Percentiles rank a stretch among this genome's conserved stretches.
Evolutionary conservation across 2,888 invertebrate species (phyloP).

Genomic region (Escarpia spicata): DNA sequence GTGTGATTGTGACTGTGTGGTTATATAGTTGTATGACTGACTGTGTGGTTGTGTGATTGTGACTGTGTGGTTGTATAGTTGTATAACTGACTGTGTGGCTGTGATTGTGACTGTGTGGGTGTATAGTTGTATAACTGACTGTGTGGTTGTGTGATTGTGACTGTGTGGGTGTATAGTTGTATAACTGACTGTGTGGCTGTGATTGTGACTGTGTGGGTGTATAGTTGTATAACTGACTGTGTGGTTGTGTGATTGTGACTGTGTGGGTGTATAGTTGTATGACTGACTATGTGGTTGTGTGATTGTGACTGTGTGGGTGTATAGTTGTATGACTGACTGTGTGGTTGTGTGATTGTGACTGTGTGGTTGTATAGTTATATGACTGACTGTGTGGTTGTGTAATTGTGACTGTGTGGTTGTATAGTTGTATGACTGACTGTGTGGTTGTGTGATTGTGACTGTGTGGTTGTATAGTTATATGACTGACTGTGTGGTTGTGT

Average conservation of each 20-base stretch:
- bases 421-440: not conserved
- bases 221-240: too few relatives aligned
- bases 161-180: not conserved
- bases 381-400: slow-evolving; percentile 39
- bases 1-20: not conserved
- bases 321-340: not conserved
- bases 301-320: not conserved
- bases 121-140: not conserved
- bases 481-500: not conserved
- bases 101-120: too few relatives aligned
- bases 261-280: not conserved
- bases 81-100: not conserved
- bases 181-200: not conserved
- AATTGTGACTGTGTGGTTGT: not conserved
- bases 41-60: not conserved
- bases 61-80: not conserved
- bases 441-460: not conserved
- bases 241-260: too few relatives aligned
- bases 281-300: not conserved
- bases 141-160: not conserved
- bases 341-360: not conserved
- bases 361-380: not conserved
- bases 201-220: not conserved
- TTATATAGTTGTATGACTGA: not conserved
- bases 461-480: not conserved